Percentiles rank a stretch among this genome's conserved stretches.
phyloP scores from a whole-genome alignment of 2,113 vertebrate species.

The Muscicapa adusta region DNA sequence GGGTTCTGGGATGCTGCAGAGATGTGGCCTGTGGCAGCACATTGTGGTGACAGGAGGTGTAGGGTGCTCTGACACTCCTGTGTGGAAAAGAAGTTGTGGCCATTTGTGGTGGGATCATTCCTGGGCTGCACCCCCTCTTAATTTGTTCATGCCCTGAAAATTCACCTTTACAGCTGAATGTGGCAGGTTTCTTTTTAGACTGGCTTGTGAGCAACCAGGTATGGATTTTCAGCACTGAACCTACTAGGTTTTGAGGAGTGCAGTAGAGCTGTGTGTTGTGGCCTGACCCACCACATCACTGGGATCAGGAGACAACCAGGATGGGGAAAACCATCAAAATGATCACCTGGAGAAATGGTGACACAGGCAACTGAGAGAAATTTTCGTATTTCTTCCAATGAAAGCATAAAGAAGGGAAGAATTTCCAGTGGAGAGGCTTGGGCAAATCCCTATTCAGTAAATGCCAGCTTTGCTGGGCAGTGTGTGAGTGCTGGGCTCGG shows the following conservation, averaged over 20 bases:
- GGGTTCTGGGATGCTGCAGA: background rate
- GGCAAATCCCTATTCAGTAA: background rate
- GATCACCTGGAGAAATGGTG: background rate
- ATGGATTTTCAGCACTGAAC: background rate
- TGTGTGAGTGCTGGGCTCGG: background rate
- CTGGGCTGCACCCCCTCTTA: background rate
- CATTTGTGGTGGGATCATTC: background rate
- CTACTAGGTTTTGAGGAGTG: background rate
- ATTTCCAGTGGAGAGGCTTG: background rate
- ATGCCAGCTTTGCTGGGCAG: background rate
- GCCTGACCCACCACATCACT: rapidly evolving
- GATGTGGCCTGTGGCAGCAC: background rate
- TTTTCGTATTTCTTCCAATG: background rate
- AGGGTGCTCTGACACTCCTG: background rate
- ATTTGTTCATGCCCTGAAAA: background rate
- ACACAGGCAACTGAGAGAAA: background rate
- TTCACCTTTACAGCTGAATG: background rate
- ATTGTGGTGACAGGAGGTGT: background rate
- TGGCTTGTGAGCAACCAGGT: background rate
- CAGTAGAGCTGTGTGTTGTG: background rate
- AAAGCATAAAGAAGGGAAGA: background rate
- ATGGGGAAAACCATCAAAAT: rapidly evolving
- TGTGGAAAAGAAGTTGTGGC: background rate
- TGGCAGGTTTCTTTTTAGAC: background rate
- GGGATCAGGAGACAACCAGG: background rate